phyloP scores from a whole-genome alignment of 2,888 invertebrate species.

The Protophormia terraenovae region DNA sequence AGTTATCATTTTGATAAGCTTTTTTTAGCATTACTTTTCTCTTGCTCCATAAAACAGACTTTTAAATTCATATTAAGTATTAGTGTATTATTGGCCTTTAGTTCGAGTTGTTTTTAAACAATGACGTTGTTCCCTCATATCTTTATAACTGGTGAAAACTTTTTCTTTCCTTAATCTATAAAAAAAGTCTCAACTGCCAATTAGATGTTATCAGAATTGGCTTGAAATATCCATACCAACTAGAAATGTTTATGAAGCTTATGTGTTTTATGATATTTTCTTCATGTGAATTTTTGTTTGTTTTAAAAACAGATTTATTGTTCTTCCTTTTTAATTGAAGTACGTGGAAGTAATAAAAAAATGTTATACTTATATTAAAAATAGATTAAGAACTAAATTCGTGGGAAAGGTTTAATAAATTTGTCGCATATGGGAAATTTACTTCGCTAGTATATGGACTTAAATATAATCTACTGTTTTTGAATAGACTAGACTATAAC shows the following conservation, averaged over 20 bases:
- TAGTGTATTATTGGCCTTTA: neutral
- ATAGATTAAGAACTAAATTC: neutral
- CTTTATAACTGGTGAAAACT: neutral
- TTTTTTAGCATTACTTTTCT: neutral
- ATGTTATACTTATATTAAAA: neutral
- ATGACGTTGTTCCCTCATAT: neutral
- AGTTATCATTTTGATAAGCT: constrained; percentile 45
- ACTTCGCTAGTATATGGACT: neutral
- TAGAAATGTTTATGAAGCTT: neutral
- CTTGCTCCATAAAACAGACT: neutral
- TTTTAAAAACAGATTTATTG: neutral
- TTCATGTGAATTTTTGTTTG: neutral
- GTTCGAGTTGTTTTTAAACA: neutral
- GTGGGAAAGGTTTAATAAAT: too few relatives aligned
- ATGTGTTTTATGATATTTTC: neutral
- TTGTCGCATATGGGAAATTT: too few relatives aligned
- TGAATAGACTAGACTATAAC: neutral
- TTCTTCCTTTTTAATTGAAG: neutral
- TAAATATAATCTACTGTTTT: neutral
- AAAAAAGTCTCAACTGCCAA: neutral
- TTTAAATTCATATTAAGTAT: too few relatives aligned
- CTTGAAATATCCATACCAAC: too few relatives aligned
- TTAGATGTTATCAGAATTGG: neutral
- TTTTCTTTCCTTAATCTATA: neutral
- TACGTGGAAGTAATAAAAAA: neutral